Percentiles rank a stretch among this genome's conserved stretches.
These are phyloP conservation scores for Laterallus jamaicensis DNA, from an alignment of 2,113 vertebrate genomes.

Conservation along the genomic window DNA sequence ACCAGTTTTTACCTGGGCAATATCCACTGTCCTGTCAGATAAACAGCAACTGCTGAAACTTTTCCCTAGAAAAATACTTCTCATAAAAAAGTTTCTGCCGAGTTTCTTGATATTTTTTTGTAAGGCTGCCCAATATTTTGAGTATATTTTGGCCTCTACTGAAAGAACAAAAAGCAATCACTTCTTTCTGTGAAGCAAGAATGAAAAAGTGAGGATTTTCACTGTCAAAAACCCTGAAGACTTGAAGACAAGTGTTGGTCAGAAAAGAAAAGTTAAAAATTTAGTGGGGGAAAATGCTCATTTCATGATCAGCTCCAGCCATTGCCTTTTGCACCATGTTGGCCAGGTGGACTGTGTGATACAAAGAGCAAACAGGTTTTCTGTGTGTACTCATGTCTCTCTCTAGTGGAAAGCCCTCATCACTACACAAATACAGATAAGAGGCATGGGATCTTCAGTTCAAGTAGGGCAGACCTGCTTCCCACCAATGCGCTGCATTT, in stretches of 20 bases:
- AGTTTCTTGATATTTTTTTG: neutral
- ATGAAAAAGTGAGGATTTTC: neutral
- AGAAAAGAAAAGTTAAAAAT: neutral
- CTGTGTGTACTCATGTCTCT: conserved; percentile 62
- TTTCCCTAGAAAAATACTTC: neutral
- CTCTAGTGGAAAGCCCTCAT: conserved; percentile 67
- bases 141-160: neutral
- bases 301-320: neutral
- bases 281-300: neutral
- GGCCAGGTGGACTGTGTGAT: neutral
- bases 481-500: neutral
- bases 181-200: neutral
- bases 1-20: neutral
- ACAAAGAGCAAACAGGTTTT: conserved; percentile 45
- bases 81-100: neutral
- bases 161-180: neutral
- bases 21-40: neutral
- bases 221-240: neutral
- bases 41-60: neutral
- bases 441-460: neutral
- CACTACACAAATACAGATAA: conserved; percentile 37
- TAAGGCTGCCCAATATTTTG: neutral
- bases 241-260: neutral
- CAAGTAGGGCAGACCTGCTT: neutral
- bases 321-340: conserved; percentile 33